Evolutionary conservation across 2,797 vertebrate species (phyloP), one percentile per base, ranked within the genome.

Genomic region (Galago senegalensis): DNA sequence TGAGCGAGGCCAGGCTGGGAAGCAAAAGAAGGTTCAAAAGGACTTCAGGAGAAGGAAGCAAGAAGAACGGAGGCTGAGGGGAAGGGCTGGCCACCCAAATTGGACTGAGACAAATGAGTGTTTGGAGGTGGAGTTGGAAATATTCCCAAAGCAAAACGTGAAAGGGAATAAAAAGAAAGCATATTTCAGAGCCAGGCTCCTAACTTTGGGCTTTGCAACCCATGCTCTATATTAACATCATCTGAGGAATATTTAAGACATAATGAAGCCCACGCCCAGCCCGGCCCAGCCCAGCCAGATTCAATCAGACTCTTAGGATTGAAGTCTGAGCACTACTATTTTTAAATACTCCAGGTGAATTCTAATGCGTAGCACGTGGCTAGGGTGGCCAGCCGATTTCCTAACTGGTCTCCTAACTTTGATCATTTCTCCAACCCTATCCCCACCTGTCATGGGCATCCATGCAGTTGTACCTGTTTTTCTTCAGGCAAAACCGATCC

Each of bases 121-220:
- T 40, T 37, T 23, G 56, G 25, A 93, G 27, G 40, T 53, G 21
- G 76, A n/a, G 8, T 37, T 89, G 43, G 53, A 87, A 46, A 31
- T 7, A 14, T 72, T 89, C 76, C 81, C 77, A 84, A 81, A 88
- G 37, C 60, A 61, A 67, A 87, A 86, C 70, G 89, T 29, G 61
- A 67, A 83, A 84, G 0, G 27, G 37, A 77, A 90, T 67, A 40
- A 89, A 77, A 16, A 87, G 56, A 93, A 94, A 83, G 67, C 17
- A 13, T 34, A 60, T 72, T 81, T 84, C 29, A 70, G 75, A 76
- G 25, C 43, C 83, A 29, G 43, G n/a, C 13, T 91, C 40, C 37
- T 76, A 67, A 56, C 9, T 23, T 27, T 87, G 37, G 37, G 67
- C 29, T 83, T 83, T 75, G 18, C n/a, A 60, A 6, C 1, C 7